A percentile compares a stretch with the other conserved stretches of the same genome.
Conservation (phyloP, 2,797 vertebrate genomes). For the Peromyscus attwateri region DNA sequence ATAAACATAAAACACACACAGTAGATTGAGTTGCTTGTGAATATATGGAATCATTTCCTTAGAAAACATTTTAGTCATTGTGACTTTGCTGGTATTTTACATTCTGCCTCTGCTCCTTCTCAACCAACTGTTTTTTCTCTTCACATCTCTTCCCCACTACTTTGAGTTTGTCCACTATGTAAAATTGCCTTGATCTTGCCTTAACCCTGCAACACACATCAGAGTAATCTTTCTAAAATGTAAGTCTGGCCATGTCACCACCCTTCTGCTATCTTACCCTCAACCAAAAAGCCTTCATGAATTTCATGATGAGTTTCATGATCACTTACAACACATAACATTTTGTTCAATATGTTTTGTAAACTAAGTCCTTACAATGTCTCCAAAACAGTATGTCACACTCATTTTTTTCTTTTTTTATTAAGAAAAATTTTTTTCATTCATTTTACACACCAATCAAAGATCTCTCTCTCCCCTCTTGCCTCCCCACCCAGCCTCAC, state of each 20-base stretch:
- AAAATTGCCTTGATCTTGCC: background rate
- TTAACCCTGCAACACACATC: background rate
- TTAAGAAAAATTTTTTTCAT: too few species aligned
- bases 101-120: background rate
- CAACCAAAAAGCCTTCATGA: background rate
- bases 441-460: too few species aligned
- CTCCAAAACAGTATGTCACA: background rate
- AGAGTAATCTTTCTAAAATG: background rate
- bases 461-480: too few species aligned
- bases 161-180: background rate
- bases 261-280: background rate
- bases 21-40: background rate
- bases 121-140: background rate
- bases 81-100: background rate
- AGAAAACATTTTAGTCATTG: background rate
- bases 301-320: background rate
- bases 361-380: background rate
- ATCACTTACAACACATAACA: background rate
- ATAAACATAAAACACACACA: background rate
- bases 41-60: background rate
- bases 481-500: too few species aligned
- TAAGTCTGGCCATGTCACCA: background rate
- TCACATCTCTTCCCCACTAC: background rate
- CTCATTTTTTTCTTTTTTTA: background rate
- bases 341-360: background rate